Base-by-base conservation (phyloP, 1,140 invertebrate species). In the Sminthurinus signatus region DNA sequence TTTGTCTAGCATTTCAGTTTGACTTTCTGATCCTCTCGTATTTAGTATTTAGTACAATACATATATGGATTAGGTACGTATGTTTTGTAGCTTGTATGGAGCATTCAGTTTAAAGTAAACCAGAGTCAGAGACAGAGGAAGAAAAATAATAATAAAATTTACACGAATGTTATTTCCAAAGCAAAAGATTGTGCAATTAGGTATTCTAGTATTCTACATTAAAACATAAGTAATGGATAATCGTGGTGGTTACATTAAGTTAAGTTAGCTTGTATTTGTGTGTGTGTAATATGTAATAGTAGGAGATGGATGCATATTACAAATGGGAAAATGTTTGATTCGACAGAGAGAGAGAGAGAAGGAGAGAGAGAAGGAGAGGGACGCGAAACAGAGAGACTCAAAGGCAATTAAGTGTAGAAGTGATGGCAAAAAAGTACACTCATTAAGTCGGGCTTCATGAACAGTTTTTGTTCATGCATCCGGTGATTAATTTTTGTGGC, bases 401-500 rank as follows among this genome's bases (percentile, higher is more conserved):
- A 42, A 64, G 65, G 65, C 69, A 70, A 70, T 70, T 70, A 70
- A 70, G 61, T 70, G 59, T 39, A 64, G 57, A 68, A 68, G 65
- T 67, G 64, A 68, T 65, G 63, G 63, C 60, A 65, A 68, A 65
- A 71, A 71, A n/a, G 65, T 65, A 68, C 59, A 65, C 69, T 71
- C 65, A 71, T 71, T 71, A 71, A 71, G 63, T 58, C 5, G 21
- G 50, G 55, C 57, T 65, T 64, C 65, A 63, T 65, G 62, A 64
- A 59, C 62, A 65, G 50, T 64, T 68, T 65, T 69, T 69, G 68
- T 69, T 65, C 60, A 60, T 64, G 62, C 64, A 63, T 71, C 69
- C 69, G 69, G 69, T 71, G 69, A 71, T 71, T 71, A 71, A 67
- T 70, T 67, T 67, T 67, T 69, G 60, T 71, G 65, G 69, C 62